A percentile compares a stretch with the other conserved stretches of the same genome.
phyloP scores from a whole-genome alignment of 2,888 invertebrate species.

The Agrotis puta region DNA sequence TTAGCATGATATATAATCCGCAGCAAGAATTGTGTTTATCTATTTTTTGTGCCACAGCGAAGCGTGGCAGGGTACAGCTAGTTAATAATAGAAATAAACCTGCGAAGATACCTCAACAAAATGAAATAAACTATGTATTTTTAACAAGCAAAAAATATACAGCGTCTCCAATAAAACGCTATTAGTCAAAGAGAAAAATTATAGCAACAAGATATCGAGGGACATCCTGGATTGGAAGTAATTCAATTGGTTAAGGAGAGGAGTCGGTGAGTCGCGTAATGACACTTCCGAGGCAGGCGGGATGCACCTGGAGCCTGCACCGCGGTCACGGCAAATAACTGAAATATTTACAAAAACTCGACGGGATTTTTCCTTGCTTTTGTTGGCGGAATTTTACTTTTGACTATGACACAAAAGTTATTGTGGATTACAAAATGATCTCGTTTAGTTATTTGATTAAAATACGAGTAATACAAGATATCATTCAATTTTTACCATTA shows the following conservation, averaged over 20 bases:
- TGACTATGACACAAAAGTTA: too few species aligned
- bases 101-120: neutral
- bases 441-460: too few species aligned
- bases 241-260: conserved; percentile 65
- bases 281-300: conserved; percentile 64
- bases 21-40: too few species aligned
- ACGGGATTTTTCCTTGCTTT: conserved; percentile 5
- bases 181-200: conserved; percentile 53
- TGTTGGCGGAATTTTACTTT: neutral
- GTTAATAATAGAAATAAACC: too few species aligned
- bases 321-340: conserved; percentile 23
- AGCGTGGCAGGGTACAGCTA: too few species aligned
- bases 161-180: neutral
- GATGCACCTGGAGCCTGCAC: conserved; percentile 55
- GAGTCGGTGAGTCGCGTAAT: conserved; percentile 67
- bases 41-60: too few species aligned
- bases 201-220: conserved; percentile 44
- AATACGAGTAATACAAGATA: too few species aligned
- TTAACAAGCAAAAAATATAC: neutral
- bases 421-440: too few species aligned
- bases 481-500: too few species aligned
- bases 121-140: too few species aligned
- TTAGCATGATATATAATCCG: too few species aligned
- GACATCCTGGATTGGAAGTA: conserved; percentile 53
- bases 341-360: conserved; percentile 36